Evolutionary conservation across 1,140 invertebrate genomes (phyloP).

Genomic region (Orchesella cincta): DNA sequence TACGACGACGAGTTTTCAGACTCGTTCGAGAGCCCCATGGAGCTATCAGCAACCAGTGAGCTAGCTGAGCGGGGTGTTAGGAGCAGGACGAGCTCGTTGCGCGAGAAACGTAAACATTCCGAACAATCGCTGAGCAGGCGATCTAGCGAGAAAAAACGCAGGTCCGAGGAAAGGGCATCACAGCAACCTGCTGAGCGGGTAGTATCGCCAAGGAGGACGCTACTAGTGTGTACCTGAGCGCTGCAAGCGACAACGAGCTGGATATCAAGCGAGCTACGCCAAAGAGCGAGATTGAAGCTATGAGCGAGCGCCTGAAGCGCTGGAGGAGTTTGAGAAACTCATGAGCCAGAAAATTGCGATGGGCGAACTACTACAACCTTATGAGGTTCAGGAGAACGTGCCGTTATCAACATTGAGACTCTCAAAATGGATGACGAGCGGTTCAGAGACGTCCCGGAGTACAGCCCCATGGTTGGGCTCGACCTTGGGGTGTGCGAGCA

Average conservation of each 20-base stretch:
- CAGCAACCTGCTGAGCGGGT: neutral
- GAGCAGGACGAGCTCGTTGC: neutral
- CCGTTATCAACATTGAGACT: too few relatives aligned
- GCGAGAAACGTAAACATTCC: conserved; percentile 12
- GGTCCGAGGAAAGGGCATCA: neutral
- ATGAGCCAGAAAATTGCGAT: neutral
- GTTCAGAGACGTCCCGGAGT: neutral
- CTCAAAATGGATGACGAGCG: neutral
- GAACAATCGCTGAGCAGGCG: neutral
- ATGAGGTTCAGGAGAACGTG: neutral
- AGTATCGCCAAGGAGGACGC: neutral
- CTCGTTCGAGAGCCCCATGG: conserved; percentile 14
- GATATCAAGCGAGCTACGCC: neutral
- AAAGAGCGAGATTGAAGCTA: conserved; percentile 15
- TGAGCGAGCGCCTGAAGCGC: neutral
- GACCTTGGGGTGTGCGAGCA: neutral
- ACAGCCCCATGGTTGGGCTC: neutral
- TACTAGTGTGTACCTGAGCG: neutral
- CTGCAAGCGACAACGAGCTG: conserved; percentile 13
- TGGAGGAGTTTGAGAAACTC: neutral
- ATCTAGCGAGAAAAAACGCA: neutral
- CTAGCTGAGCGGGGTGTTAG: neutral
- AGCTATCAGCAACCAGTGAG: conserved; percentile 2
- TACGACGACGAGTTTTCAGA: conserved; percentile 73
- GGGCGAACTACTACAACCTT: neutral